phyloP scores from a whole-genome alignment of 2,797 vertebrate genomes.

The Crocodylus rhombifer region DNA sequence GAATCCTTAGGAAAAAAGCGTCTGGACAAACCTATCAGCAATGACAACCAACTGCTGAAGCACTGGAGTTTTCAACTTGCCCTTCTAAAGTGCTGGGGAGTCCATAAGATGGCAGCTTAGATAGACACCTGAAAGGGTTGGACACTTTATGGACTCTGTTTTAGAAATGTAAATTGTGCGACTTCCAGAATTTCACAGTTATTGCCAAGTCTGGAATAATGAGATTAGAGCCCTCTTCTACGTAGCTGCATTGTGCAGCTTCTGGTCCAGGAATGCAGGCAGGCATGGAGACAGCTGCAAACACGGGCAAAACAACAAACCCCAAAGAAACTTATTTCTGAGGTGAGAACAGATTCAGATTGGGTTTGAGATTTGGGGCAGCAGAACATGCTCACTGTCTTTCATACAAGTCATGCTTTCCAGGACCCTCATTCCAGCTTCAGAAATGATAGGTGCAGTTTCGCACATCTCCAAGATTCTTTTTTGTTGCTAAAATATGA shows the following conservation, averaged over 20 bases:
- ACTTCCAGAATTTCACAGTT: fast-evolving
- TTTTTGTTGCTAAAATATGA: not conserved
- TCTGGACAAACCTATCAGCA: not conserved
- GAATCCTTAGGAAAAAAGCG: not conserved
- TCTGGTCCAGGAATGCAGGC: not conserved
- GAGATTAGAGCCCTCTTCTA: fast-evolving
- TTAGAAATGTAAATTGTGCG: not conserved
- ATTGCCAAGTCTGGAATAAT: not conserved
- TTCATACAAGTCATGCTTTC: not conserved
- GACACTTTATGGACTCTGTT: fast-evolving
- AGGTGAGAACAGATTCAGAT: not conserved
- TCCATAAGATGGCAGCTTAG: fast-evolving
- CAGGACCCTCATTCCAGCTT: not conserved
- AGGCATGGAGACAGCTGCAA: not conserved
- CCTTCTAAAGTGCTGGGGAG: not conserved
- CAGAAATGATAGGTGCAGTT: not conserved
- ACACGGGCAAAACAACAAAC: not conserved
- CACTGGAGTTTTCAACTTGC: not conserved
- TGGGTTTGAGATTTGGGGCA: not conserved
- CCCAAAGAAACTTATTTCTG: not conserved
- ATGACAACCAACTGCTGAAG: not conserved
- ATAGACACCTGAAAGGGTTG: not conserved
- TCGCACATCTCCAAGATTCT: not conserved
- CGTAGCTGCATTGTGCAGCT: not conserved
- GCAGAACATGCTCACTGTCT: not conserved